Evolutionary conservation across 2,888 invertebrate genomes (phyloP).

Genomic region (Andrena praecox): DNA sequence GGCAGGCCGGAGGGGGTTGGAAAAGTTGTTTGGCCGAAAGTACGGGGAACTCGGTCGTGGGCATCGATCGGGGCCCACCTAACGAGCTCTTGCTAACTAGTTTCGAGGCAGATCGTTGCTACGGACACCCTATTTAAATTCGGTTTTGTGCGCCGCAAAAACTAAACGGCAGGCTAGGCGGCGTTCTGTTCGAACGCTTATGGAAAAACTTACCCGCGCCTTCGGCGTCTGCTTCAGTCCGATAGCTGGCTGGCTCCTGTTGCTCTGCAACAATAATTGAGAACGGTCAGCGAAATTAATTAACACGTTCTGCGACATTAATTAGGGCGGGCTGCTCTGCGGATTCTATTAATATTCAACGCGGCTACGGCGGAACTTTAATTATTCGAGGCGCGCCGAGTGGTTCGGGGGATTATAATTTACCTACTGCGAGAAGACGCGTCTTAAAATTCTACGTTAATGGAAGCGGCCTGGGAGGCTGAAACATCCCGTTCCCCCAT

Average conservation of each 20-base stretch:
- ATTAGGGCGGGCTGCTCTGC: constrained; percentile 9
- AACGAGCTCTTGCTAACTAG: constrained; percentile 57
- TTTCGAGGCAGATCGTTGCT: constrained; percentile 48
- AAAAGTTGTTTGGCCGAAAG: constrained; percentile 58
- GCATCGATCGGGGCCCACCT: constrained; percentile 52
- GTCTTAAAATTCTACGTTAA: background rate
- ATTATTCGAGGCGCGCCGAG: background rate
- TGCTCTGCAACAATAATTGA: constrained; percentile 87
- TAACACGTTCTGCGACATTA: constrained; percentile 23
- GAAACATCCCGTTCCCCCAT: background rate
- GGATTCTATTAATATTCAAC: constrained; percentile 23
- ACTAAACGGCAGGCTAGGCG: constrained; percentile 3
- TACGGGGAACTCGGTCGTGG: constrained; percentile 50
- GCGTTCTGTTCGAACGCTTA: background rate
- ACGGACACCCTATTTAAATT: constrained; percentile 54
- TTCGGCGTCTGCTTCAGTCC: constrained; percentile 89
- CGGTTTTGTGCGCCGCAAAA: constrained; percentile 37
- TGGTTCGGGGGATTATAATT: constrained; percentile 1
- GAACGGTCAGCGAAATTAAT: constrained; percentile 31
- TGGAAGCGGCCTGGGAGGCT: background rate
- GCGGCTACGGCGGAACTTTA: background rate
- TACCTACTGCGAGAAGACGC: background rate
- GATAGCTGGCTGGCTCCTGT: constrained; percentile 89
- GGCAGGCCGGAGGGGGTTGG: background rate
- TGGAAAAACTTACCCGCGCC: constrained; percentile 87